Conservation (phyloP, 2,888 invertebrate genomes). For the Seira sanloemensis region DNA sequence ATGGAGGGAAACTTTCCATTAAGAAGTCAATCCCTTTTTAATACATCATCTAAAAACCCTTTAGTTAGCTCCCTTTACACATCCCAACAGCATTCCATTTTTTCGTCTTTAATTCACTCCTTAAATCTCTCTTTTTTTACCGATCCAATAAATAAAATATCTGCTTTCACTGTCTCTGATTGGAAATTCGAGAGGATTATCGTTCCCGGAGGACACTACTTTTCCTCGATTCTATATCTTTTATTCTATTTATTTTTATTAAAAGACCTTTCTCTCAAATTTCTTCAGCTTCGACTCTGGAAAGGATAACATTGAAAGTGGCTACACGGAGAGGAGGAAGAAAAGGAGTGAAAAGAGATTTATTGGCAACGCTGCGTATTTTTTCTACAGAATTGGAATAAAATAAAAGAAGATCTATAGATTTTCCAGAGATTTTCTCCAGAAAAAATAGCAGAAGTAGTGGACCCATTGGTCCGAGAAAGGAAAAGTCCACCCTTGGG, state of each 20-base stretch:
- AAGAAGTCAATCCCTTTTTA: conserved; percentile 26
- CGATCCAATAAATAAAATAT: conserved; percentile 43
- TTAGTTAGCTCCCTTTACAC: conserved; percentile 8
- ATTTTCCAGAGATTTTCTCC: conserved; percentile 15
- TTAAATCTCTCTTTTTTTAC: conserved; percentile 13
- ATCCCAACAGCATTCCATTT: conserved; percentile 2
- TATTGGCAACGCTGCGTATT: conserved; percentile 61
- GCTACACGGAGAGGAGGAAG: neutral
- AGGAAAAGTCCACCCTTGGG: conserved; percentile 69
- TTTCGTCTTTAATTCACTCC: conserved; percentile 43
- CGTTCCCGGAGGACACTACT: conserved; percentile 52
- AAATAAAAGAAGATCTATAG: conserved; percentile 21
- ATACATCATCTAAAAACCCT: conserved; percentile 38
- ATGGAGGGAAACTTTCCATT: neutral
- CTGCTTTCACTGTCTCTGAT: conserved; percentile 35
- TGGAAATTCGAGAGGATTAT: conserved; percentile 41
- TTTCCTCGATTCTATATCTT: conserved; percentile 25
- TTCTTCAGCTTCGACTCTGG: neutral
- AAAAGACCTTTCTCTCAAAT: neutral
- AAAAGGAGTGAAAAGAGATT: conserved; percentile 46
- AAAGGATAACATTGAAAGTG: conserved; percentile 19
- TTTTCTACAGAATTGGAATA: conserved; percentile 57
- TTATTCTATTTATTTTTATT: conserved; percentile 39
- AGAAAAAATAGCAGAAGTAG: conserved; percentile 31
- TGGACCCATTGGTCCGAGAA: conserved; percentile 70